Evolutionary conservation across 92 coral and sea anemone genomes (phyloP).

Genomic region (Desmophyllum pertusum): DNA sequence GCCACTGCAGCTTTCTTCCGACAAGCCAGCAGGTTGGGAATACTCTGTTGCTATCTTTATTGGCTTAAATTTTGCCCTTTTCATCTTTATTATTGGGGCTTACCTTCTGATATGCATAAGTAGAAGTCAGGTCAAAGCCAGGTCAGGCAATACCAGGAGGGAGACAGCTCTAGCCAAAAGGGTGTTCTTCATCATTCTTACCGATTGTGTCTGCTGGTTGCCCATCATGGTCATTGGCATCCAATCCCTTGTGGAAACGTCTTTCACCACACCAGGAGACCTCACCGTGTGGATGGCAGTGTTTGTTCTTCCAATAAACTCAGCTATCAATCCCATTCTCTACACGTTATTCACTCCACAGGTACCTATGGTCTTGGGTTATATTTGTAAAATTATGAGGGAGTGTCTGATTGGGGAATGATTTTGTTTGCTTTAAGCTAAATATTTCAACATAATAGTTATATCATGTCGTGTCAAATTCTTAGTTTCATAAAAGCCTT

Average conservation of each 20-base stretch:
- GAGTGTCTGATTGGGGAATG: too few relatives aligned
- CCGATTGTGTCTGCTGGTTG: slow-evolving; percentile 90
- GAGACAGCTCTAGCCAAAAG: slow-evolving; percentile 73
- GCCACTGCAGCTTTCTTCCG: slow-evolving; percentile 76
- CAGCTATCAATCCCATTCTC: slow-evolving; percentile 79
- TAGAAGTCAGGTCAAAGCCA: slow-evolving; percentile 33
- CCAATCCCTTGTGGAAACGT: slow-evolving; percentile 61
- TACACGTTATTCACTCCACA: slow-evolving; percentile 82
- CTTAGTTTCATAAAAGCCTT: too few relatives aligned
- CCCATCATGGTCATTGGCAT: slow-evolving; percentile 81
- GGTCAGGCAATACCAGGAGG: slow-evolving; percentile 49
- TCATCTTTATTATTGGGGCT: slow-evolving; percentile 50
- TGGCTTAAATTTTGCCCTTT: slow-evolving; percentile 62
- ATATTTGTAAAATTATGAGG: too few relatives aligned
- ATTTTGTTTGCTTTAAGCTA: too few relatives aligned
- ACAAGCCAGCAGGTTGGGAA: slow-evolving; percentile 79
- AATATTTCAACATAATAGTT: too few relatives aligned
- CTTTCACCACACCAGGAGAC: slow-evolving; percentile 60
- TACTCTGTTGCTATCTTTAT: slow-evolving; percentile 73
- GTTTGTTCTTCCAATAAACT: slow-evolving; percentile 86
- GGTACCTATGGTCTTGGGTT: neutral
- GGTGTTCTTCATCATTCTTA: slow-evolving; percentile 79
- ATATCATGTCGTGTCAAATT: too few relatives aligned
- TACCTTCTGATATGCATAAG: slow-evolving; percentile 47
- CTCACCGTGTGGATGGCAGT: slow-evolving; percentile 92